Base-by-base conservation (phyloP, 2,888 invertebrate species). In the Phengaris arion region DNA sequence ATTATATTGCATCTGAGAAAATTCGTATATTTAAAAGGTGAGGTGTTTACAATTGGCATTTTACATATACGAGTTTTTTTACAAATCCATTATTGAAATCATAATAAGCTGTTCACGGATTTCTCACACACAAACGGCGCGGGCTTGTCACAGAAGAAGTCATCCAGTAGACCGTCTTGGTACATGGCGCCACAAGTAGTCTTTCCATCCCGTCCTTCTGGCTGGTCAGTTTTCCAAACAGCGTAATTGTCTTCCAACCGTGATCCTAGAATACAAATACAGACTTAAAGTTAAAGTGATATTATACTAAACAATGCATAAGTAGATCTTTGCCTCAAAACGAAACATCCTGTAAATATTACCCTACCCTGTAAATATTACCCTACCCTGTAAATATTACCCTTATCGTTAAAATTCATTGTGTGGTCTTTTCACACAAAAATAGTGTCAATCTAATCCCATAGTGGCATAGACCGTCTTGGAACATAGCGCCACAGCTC, bases 51-150 rank as follows among this genome's bases (percentile, higher is more conserved):
- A 8, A 6, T 6, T 48, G 48, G 35, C 6, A 48, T 48, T 48
- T 6, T 35, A 4, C 4, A 1, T 3, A 35, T 2, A 35, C 35
- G 4, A 35, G 35, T 35, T 35, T 35, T 35, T 35, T 4, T 35
- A 35, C 35, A 35, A 35, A 35, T 35, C 35, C 35, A 35, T 35
- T 48, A 7, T 48, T 48, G 5, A 6, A 64, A 35, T 22, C n/a
- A 64, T 13, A 64, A 35, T 35, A 64, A 64, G 64, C 72, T 72
- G 7, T 72, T 35, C 7, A 51, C 22, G 12, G 35, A 35, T 52
- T 72, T 72, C 52, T 72, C 72, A 4, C 72, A 72, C 15, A 13
- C 52, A 35, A 72, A 72, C 52, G 72, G 72, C 8, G 72, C 72
- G 8, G 22, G 22, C 0, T 45, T 35, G 12, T 1, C 1, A 54